Percentiles rank a stretch among this genome's conserved stretches.
Evolutionary conservation across 2,888 invertebrate genomes (phyloP).

Genomic region (Acanthosepion pharaonis): DNA sequence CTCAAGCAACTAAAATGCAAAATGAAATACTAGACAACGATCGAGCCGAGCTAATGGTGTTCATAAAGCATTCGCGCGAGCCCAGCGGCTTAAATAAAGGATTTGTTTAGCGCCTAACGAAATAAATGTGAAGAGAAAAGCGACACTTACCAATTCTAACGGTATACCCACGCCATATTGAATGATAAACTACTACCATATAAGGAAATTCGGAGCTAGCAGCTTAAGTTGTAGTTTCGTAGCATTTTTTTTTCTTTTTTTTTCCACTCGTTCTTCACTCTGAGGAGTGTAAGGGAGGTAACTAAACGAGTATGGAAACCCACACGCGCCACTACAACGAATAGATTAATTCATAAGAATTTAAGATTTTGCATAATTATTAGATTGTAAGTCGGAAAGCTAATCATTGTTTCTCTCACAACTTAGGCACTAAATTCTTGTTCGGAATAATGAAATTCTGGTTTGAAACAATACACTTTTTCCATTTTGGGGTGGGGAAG

Average conservation of each 20-base stretch:
- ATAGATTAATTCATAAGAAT: neutral
- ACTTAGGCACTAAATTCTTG: neutral
- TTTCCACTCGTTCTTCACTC: neutral
- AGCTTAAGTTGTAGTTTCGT: neutral
- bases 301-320: neutral
- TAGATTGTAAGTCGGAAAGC: neutral
- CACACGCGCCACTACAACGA: neutral
- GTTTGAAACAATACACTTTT: no score
- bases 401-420: neutral
- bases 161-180: conserved; percentile 40
- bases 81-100: neutral
- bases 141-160: conserved; percentile 10
- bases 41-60: neutral
- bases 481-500: no score
- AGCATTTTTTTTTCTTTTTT: neutral
- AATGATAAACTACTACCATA: conserved; percentile 42
- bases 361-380: neutral
- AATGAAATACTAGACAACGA: neutral
- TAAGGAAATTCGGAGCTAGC: conserved; percentile 34
- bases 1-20: neutral
- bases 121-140: neutral
- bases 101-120: neutral
- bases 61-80: neutral
- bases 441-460: no score
- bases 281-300: neutral